phyloP scores from a whole-genome alignment of 2,888 invertebrate genomes.

The Tortricodes alternella region DNA sequence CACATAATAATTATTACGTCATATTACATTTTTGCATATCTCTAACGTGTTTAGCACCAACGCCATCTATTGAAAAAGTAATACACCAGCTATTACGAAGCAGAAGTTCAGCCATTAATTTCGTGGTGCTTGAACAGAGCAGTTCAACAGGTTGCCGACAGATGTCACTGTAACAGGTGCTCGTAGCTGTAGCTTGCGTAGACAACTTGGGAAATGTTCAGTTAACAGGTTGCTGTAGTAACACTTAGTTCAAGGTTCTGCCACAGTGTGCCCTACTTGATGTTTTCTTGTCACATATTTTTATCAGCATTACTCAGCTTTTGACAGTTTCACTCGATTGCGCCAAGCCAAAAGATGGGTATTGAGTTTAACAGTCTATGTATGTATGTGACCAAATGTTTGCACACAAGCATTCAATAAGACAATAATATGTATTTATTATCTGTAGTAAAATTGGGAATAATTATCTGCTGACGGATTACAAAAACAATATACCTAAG shows the following conservation, averaged over 20 bases:
- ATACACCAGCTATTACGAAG: conserved; percentile 11
- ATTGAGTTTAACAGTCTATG: too few species aligned
- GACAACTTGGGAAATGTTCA: not conserved
- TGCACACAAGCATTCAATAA: too few species aligned
- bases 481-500: too few species aligned
- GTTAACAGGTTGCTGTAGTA: not conserved
- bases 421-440: too few species aligned
- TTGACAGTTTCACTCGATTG: too few species aligned
- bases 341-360: too few species aligned
- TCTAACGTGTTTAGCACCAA: conserved; percentile 17
- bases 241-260: not conserved
- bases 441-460: too few species aligned
- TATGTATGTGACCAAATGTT: too few species aligned
- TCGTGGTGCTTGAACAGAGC: not conserved
- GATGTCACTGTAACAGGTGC: conserved; percentile 10
- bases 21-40: not conserved
- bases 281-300: too few species aligned
- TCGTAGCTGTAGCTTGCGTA: not conserved
- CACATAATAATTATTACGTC: too few species aligned
- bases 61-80: conserved; percentile 41
- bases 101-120: not conserved
- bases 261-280: not conserved
- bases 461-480: too few species aligned
- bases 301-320: too few species aligned
- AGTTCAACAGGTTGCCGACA: conserved; percentile 11